Evolutionary conservation across 2,797 vertebrate species (phyloP).

Genomic region (Falco novaeseelandiae): DNA sequence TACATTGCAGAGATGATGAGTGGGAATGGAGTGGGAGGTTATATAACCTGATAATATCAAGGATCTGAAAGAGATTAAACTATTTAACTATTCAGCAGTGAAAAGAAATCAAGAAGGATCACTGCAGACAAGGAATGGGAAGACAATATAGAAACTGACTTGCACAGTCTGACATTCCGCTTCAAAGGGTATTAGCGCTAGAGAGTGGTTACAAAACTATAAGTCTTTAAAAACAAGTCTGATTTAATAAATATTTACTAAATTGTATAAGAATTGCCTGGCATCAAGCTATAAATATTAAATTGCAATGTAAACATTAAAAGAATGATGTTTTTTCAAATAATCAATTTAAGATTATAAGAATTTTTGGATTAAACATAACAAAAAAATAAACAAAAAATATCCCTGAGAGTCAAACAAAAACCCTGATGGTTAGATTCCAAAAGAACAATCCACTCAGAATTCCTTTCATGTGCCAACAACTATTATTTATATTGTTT

Average conservation of each 20-base stretch:
- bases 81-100: constrained; percentile 47
- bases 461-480: constrained; percentile 71
- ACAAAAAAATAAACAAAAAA: constrained; percentile 14
- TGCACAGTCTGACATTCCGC: not conserved
- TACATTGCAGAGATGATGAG: not conserved
- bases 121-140: constrained; percentile 19
- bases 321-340: constrained; percentile 52
- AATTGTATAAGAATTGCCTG: constrained; percentile 38
- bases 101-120: constrained; percentile 55
- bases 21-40: constrained; percentile 53
- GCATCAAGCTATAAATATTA: constrained; percentile 58
- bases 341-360: constrained; percentile 61
- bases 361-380: constrained; percentile 34
- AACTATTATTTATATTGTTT: constrained; percentile 71
- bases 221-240: constrained; percentile 26
- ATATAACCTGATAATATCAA: constrained; percentile 53
- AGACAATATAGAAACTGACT: constrained; percentile 38
- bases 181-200: constrained; percentile 39
- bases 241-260: constrained; percentile 68
- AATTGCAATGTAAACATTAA: constrained; percentile 36
- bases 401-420: constrained; percentile 36
- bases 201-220: constrained; percentile 52
- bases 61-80: constrained; percentile 28
- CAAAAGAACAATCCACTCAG: constrained; percentile 61
- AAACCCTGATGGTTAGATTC: constrained; percentile 40